phyloP scores from a whole-genome alignment of 2,888 invertebrate genomes.

The Perizoma flavofasciatum region DNA sequence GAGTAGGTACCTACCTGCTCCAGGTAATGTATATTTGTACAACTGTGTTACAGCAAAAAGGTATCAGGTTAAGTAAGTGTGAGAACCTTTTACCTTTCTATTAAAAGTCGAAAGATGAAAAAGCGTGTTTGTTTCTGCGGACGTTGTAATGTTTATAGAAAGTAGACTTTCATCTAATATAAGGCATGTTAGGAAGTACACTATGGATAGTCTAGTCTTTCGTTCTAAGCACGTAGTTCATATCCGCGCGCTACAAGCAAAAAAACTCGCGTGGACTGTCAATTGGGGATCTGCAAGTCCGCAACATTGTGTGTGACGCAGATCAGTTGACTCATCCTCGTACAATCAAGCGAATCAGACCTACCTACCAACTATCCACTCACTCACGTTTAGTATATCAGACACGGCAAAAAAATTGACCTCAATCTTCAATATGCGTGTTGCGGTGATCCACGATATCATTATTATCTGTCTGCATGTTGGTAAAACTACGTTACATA shows the following conservation, averaged over 20 bases:
- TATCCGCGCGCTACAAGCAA: slow-evolving; percentile 47
- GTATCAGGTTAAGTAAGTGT: slow-evolving; percentile 8
- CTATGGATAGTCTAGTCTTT: background rate
- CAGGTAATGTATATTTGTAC: slow-evolving; percentile 6
- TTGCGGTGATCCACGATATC: slow-evolving; percentile 2
- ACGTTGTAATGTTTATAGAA: background rate
- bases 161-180: too few species aligned
- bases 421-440: background rate
- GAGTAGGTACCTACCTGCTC: slow-evolving; percentile 7
- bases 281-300: slow-evolving; percentile 33
- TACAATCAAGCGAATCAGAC: slow-evolving; percentile 29
- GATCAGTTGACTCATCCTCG: slow-evolving; percentile 42
- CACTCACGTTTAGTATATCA: background rate
- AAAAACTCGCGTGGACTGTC: slow-evolving; percentile 30
- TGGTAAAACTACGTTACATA: too few species aligned
- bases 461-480: background rate
- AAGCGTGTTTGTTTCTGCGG: background rate
- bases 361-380: slow-evolving; percentile 27
- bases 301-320: slow-evolving; percentile 29
- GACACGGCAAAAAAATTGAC: background rate
- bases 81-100: background rate
- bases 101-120: background rate
- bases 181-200: too few species aligned
- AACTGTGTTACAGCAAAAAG: slow-evolving; percentile 11
- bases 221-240: slow-evolving; percentile 49